phyloP scores from a whole-genome alignment of 2,797 vertebrate species.

The Monodelphis domestica region DNA sequence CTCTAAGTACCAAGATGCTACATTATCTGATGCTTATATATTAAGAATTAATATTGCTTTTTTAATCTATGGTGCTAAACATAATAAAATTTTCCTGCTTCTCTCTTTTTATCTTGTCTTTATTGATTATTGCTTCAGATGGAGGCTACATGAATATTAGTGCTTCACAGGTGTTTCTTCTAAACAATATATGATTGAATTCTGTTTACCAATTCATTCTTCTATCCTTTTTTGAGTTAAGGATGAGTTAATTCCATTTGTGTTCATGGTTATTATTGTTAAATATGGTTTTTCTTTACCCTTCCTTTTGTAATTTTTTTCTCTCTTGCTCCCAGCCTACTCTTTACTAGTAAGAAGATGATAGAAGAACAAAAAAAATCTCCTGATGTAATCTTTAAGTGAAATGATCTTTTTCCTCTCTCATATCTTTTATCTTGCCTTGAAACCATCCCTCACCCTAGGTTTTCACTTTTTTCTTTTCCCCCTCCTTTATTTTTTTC shows the following conservation, averaged over 20 bases:
- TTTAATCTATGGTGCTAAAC: too few species aligned
- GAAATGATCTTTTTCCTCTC: background rate
- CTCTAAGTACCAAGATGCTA: too few species aligned
- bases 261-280: background rate
- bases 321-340: background rate
- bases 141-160: background rate
- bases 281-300: background rate
- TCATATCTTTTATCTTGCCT: too few species aligned
- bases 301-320: background rate
- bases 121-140: background rate
- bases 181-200: background rate
- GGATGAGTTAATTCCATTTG: background rate
- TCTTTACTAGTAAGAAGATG: background rate
- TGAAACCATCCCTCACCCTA: background rate
- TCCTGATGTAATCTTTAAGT: background rate
- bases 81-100: too few species aligned
- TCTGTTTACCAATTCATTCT: background rate
- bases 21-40: too few species aligned
- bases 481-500: background rate
- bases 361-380: background rate
- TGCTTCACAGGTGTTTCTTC: background rate
- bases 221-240: background rate
- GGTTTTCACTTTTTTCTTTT: background rate
- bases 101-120: background rate
- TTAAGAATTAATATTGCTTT: too few species aligned